phyloP scores from a whole-genome alignment of 2,113 vertebrate genomes.

The Brachirus orientalis region DNA sequence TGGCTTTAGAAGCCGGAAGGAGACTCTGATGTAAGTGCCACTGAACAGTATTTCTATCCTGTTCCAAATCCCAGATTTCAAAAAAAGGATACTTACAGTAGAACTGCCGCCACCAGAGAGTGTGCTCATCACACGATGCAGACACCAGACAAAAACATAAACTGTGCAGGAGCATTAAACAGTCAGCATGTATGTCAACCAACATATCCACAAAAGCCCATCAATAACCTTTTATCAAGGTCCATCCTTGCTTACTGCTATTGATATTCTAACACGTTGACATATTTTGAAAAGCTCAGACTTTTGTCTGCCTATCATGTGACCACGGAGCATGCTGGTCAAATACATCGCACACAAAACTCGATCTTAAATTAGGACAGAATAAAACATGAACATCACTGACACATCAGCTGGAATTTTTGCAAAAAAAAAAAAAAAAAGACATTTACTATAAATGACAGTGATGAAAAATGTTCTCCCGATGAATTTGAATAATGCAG shows the following conservation, averaged over 20 bases:
- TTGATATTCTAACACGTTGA: conserved; percentile 28
- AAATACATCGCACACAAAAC: conserved; percentile 1
- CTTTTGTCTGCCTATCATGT: conserved; percentile 1
- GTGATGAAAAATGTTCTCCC: no score
- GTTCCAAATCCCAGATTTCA: conserved; percentile 20
- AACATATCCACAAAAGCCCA: background rate
- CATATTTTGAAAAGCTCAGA: no score
- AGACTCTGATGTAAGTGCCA: conserved; percentile 5
- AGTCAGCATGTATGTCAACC: conserved; percentile 22
- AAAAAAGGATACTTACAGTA: background rate
- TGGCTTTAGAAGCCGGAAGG: conserved; percentile 30
- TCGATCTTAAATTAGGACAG: background rate
- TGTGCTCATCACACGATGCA: background rate
- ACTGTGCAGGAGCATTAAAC: conserved; percentile 15
- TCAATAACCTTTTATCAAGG: background rate
- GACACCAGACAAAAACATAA: background rate
- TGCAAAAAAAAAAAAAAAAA: background rate
- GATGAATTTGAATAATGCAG: no score
- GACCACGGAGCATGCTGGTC: background rate
- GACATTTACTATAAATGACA: background rate
- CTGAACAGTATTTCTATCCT: conserved; percentile 18
- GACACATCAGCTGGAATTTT: background rate
- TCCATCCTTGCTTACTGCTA: conserved; percentile 12
- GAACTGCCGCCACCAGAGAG: no score
- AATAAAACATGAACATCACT: background rate